Percentiles rank a stretch among this genome's conserved stretches.
phyloP scores from a whole-genome alignment of 2,797 vertebrate species.

The Pangasius macronema region DNA sequence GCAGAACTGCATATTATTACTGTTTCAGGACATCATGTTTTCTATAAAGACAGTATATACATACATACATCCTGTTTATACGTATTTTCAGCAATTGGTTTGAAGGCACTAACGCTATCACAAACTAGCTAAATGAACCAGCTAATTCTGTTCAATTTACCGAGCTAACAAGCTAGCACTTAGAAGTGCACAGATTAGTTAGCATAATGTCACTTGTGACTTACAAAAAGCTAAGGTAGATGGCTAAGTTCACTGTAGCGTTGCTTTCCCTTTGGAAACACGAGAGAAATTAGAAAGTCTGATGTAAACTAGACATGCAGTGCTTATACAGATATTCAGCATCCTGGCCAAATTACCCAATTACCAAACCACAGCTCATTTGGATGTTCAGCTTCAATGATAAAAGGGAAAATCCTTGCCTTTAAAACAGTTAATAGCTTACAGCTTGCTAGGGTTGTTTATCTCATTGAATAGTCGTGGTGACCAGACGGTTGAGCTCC shows the following conservation, averaged over 20 bases:
- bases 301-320: neutral
- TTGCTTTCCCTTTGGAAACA: neutral
- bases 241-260: neutral
- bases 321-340: neutral
- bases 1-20: neutral
- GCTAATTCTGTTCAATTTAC: neutral
- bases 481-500: constrained; percentile 54
- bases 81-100: neutral
- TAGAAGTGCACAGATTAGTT: neutral
- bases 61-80: neutral
- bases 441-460: constrained; percentile 22
- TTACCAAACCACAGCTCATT: neutral
- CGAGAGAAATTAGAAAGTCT: neutral
- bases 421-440: constrained; percentile 7
- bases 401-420: neutral
- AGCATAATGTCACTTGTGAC: neutral
- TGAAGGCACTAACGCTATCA: neutral
- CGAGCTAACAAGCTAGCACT: neutral
- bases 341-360: neutral
- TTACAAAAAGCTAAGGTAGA: neutral
- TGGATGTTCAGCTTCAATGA: neutral
- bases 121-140: neutral
- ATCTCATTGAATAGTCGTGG: constrained; percentile 22
- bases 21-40: neutral
- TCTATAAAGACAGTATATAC: neutral